These are phyloP conservation scores for Pseudotriccus pelzelni DNA, from an alignment of 2,797 vertebrate genomes.

Conservation along the genomic window DNA sequence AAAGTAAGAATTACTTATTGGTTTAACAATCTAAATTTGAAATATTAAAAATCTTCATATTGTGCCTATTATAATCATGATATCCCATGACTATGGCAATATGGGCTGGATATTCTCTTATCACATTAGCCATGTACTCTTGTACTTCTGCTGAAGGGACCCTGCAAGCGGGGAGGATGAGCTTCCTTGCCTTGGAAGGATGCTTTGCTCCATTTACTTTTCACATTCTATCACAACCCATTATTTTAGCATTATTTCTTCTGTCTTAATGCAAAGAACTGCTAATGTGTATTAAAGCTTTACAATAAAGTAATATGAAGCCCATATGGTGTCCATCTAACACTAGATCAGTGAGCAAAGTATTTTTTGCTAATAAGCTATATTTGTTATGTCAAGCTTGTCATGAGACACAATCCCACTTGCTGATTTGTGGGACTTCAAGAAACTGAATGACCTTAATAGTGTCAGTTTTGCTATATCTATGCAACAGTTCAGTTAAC, in stretches of 20 bases:
- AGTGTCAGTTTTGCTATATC: background rate
- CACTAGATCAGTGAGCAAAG: background rate
- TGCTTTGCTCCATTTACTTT: background rate
- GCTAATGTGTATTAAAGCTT: background rate
- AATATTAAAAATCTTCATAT: background rate
- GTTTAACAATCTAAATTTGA: background rate
- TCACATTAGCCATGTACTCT: background rate
- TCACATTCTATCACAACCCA: background rate
- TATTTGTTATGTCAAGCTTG: background rate
- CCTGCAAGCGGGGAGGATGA: background rate
- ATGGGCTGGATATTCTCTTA: background rate
- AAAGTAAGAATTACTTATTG: background rate
- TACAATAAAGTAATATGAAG: background rate
- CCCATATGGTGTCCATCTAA: background rate
- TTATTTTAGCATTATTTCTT: background rate
- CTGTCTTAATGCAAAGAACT: background rate
- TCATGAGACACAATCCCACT: background rate
- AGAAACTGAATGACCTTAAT: background rate
- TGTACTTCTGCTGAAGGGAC: background rate
- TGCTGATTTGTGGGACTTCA: background rate
- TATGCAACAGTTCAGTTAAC: background rate
- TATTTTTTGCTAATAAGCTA: background rate
- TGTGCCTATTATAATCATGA: background rate
- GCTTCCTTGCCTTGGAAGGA: background rate
- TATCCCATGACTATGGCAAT: background rate